phyloP scores from a whole-genome alignment of 1,140 invertebrate genomes.

The Anastrepha ludens region DNA sequence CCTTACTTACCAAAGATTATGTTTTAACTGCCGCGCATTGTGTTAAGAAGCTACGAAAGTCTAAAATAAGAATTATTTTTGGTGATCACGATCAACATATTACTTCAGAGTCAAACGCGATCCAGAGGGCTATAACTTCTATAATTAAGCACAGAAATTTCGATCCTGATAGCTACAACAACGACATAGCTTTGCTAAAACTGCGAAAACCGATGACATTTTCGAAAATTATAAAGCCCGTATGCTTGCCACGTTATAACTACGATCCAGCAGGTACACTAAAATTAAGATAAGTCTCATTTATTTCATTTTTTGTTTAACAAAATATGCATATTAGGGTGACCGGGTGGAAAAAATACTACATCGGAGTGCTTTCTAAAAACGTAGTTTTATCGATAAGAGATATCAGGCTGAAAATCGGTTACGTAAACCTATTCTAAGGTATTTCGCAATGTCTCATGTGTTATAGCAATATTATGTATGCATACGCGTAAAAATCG shows the following conservation, averaged over 20 bases:
- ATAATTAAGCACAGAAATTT: constrained; percentile 88
- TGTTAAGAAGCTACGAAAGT: constrained; percentile 82
- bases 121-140: constrained; percentile 85
- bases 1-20: constrained; percentile 84
- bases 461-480: too few relatives aligned
- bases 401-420: too few relatives aligned
- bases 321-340: too few relatives aligned
- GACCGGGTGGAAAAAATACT: too few relatives aligned
- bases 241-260: constrained; percentile 83
- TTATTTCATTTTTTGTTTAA: too few relatives aligned
- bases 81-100: constrained; percentile 88
- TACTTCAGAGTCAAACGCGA: constrained; percentile 83
- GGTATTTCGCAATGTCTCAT: too few relatives aligned
- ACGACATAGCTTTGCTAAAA: constrained; percentile 88
- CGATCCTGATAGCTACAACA: constrained; percentile 88
- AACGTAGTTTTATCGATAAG: too few relatives aligned
- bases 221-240: constrained; percentile 85
- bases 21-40: constrained; percentile 83
- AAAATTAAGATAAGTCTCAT: too few relatives aligned
- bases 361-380: too few relatives aligned
- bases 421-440: too few relatives aligned
- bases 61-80: constrained; percentile 85
- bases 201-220: constrained; percentile 85
- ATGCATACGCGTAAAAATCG: too few relatives aligned
- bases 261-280: constrained; percentile 82